phyloP scores from a whole-genome alignment of 2,797 vertebrate species.

The Tragopan temminckii region DNA sequence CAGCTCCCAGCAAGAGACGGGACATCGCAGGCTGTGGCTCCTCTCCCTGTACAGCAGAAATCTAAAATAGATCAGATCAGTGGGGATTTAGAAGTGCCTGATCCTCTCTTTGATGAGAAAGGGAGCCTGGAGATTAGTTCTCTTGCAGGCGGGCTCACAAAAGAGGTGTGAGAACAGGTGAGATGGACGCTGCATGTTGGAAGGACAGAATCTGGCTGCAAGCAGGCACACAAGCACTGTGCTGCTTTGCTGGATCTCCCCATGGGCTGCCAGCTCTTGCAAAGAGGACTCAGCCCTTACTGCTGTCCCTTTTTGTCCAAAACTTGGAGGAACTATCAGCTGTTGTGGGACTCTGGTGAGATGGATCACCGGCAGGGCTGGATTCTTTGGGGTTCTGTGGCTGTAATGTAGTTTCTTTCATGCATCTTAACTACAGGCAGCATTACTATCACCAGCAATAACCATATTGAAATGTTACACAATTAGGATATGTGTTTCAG shows the following conservation, averaged over 20 bases:
- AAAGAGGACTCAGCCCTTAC: neutral
- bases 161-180: neutral
- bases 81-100: neutral
- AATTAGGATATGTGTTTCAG: neutral
- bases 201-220: neutral
- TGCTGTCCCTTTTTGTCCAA: neutral
- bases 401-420: neutral
- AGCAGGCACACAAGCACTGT: rapidly evolving
- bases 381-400: neutral
- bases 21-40: neutral
- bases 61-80: neutral
- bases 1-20: neutral
- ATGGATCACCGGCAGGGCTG: neutral
- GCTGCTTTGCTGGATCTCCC: neutral
- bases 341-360: neutral
- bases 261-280: rapidly evolving
- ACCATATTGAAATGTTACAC: neutral
- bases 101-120: neutral
- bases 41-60: neutral
- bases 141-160: neutral
- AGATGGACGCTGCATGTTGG: rapidly evolving
- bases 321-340: neutral
- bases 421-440: neutral
- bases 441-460: neutral
- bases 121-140: neutral